phyloP scores from a whole-genome alignment of 2,888 invertebrate species.

The Phragmatobia fuliginosa region DNA sequence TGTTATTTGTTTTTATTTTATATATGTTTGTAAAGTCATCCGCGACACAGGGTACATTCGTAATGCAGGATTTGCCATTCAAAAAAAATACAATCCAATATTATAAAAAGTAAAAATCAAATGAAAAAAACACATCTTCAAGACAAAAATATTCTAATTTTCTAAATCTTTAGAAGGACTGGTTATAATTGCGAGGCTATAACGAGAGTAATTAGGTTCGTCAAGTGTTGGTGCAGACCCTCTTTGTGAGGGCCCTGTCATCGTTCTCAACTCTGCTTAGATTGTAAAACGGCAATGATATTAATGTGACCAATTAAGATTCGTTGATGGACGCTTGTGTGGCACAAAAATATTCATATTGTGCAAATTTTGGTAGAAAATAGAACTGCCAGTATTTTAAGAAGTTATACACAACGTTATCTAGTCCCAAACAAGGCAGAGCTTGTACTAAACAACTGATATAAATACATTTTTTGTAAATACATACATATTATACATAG shows the following conservation, averaged over 20 bases:
- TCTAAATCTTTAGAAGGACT: constrained; percentile 10
- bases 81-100: too few relatives aligned
- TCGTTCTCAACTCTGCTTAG: constrained; percentile 2
- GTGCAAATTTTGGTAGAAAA: not conserved
- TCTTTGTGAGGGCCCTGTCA: constrained; percentile 2
- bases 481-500: too few relatives aligned
- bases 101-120: not conserved
- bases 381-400: not conserved
- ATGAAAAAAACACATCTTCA: not conserved
- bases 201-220: constrained; percentile 42
- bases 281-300: not conserved
- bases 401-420: too few relatives aligned
- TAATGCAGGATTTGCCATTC: too few relatives aligned
- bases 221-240: constrained; percentile 17
- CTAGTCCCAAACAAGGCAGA: too few relatives aligned
- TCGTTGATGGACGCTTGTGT: constrained; percentile 3
- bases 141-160: constrained; percentile 9
- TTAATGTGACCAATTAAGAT: constrained; percentile 8
- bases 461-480: too few relatives aligned
- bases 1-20: too few relatives aligned
- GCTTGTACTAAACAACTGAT: too few relatives aligned
- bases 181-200: constrained; percentile 14
- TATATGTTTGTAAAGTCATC: too few relatives aligned
- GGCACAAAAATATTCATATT: constrained; percentile 6
- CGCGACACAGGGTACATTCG: too few relatives aligned